Base-by-base conservation (phyloP, 1,140 invertebrate genomes). In the Zaprionus ghesquierei region DNA sequence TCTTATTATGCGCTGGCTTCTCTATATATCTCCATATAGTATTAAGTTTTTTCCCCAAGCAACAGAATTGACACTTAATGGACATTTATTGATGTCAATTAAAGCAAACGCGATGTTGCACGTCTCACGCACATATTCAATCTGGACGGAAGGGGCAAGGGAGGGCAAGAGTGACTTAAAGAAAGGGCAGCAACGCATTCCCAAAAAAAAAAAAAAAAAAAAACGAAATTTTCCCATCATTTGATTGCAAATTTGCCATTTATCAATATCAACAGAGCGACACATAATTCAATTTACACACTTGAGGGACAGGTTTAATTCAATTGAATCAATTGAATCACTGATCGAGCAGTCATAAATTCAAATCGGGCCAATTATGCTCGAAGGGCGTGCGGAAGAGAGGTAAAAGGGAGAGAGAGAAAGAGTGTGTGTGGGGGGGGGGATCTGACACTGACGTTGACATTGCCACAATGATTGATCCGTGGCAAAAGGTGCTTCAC, bases 301-400 rank as follows among this genome's bases (percentile, higher is more conserved):
- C 33, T 58, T 33, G 46, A 63, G 58, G 31, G 33, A n/a, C 60
- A 64, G 66, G 54, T 75, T 80, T 69, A 69, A 56, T 76, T 79
- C 69, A 84, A 84, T 84, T 84, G 77, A 84, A 41, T 84, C 80
- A 84, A 85, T 84, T 84, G 80, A 84, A 85, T 85, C 81, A 77
- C 55, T 73, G 63, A 60, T 54, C 46, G 68, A 41, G 38, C 71
- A 75, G 54, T 79, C 80, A 73, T 81, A 82, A 82, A 85, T 84
- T 79, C 51, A 79, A 82, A 82, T 82, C 80, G 68, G 63, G 58
- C 80, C 81, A 82, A 85, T 84, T 82, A 82, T 82, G 80, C 75
- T 60, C 8, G n/a, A 55, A 54, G 46, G 31, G 49, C 62, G 69
- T n/a, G 49, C 63, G 15, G 41, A 46, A 22, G 41, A 46, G 23